A percentile compares a stretch with the other conserved stretches of the same genome.
Conservation (phyloP, 2,797 vertebrate species). For the Staurois parvus region DNA sequence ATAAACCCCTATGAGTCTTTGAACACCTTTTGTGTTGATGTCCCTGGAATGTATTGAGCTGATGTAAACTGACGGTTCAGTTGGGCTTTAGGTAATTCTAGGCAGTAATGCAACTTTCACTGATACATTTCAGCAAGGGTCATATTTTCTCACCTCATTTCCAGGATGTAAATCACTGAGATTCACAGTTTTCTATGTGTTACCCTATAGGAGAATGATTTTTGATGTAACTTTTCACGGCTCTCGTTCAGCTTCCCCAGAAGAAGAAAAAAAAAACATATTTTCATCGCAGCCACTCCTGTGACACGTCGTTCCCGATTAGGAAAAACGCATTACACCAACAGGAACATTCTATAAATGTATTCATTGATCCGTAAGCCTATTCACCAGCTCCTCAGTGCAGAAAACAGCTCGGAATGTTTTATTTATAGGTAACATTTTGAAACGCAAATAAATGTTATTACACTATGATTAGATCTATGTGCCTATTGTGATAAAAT, state of each 20-base stretch:
- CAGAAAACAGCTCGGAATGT: not conserved
- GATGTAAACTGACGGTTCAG: no score
- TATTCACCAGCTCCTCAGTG: not conserved
- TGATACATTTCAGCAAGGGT: no score
- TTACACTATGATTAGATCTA: no score
- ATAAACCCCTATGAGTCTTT: no score
- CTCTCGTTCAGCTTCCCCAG: not conserved
- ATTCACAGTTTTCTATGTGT: not conserved
- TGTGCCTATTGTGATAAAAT: no score
- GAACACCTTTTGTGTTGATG: no score
- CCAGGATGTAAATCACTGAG: not conserved
- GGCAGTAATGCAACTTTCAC: no score
- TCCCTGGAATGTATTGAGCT: no score
- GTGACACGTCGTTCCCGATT: not conserved
- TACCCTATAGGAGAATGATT: not conserved
- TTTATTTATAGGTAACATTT: not conserved
- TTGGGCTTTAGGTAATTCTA: no score
- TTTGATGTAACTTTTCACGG: not conserved
- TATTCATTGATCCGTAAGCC: not conserved
- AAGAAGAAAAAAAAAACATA: not conserved
- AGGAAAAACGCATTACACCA: not conserved
- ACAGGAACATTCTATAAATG: no score
- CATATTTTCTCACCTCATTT: no score
- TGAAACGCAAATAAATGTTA: no score
- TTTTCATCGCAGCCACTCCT: not conserved